phyloP scores from a whole-genome alignment of 2,113 vertebrate species.

The Gadus chalcogrammus region DNA sequence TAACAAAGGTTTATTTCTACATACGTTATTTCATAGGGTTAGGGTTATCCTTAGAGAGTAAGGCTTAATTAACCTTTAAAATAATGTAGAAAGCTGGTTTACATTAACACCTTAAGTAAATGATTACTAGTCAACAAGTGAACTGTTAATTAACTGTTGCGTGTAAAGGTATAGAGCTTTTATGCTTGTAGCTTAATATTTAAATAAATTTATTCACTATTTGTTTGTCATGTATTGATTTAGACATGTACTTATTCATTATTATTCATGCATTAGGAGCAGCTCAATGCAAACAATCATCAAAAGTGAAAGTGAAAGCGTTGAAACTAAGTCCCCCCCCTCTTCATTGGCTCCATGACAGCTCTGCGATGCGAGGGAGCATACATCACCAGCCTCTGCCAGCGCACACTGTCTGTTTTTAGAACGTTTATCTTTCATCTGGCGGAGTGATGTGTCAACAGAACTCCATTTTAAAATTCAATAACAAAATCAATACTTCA shows the following conservation, averaged over 20 bases:
- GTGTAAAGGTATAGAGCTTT: not conserved
- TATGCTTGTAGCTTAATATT: not conserved
- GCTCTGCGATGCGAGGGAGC: conserved; percentile 12
- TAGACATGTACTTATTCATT: conserved; percentile 19
- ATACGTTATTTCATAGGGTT: too few species aligned
- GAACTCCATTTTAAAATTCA: conserved; percentile 42
- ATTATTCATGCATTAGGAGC: conserved; percentile 30
- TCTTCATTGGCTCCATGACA: conserved; percentile 6
- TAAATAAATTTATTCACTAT: too few species aligned
- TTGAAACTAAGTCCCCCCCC: not conserved
- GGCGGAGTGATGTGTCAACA: conserved; percentile 25
- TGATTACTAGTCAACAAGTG: too few species aligned
- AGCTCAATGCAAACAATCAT: not conserved
- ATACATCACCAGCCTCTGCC: conserved; percentile 24
- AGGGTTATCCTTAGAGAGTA: too few species aligned
- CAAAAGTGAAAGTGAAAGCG: not conserved
- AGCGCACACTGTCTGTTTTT: conserved; percentile 25
- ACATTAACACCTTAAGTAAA: too few species aligned
- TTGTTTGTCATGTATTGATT: too few species aligned
- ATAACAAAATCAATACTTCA: conserved; percentile 60
- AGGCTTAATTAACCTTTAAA: too few species aligned
- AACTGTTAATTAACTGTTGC: too few species aligned
- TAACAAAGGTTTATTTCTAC: too few species aligned
- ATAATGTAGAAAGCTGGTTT: too few species aligned
- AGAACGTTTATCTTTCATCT: conserved; percentile 49